Evolutionary conservation across 2,113 vertebrate species (phyloP), one percentile per base, ranked within the genome.

Genomic region (Thalassarche chlororhynchos): DNA sequence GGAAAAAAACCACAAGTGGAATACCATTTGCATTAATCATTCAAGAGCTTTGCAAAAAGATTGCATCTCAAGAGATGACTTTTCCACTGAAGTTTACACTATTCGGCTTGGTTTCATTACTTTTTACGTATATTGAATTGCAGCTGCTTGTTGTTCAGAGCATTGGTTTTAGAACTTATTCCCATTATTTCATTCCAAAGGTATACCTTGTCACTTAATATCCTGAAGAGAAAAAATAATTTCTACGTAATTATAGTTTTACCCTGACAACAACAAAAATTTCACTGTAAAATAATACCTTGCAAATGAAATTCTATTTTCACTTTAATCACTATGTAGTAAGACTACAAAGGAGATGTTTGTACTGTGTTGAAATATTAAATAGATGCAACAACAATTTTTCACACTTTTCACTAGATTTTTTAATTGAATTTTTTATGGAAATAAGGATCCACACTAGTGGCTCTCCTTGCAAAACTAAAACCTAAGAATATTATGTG

Each of bases 11-110:
- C 84, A 86, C 66, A 60, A 95, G 32, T 91, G 88, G 95, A 97
- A 98, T 96, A 94, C 32, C 54, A 93, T 82, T 89, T 84, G 49
- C 60, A 96, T 98, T 92, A 97, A 98, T 96, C 78, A 93, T 97
- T 97, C 80, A 98, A 71, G 72, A 95, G 52, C 75, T 88, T 78
- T 94, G 90, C 65, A 93, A 74, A 77, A 96, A 82, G 54, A 90
- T 58, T 79, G 36, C 26, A 69, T 93, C 90, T 96, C 76, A 64
- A 57, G 95, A 97, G 96, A 96, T 81, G 32, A 46, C 5, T 84
- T 95, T 89, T 95, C 76, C 60, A 69, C 79, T 91, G 94, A 97
- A 89, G 91, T 95, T 94, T 88, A 90, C 69, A 77, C 44, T 86
- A 42, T 84, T 86, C 6, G 2, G 42, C 36, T 94, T 81, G 51